Base-by-base conservation (phyloP, 2,888 invertebrate genomes). In the Poecilobothrus nobilitatus region DNA sequence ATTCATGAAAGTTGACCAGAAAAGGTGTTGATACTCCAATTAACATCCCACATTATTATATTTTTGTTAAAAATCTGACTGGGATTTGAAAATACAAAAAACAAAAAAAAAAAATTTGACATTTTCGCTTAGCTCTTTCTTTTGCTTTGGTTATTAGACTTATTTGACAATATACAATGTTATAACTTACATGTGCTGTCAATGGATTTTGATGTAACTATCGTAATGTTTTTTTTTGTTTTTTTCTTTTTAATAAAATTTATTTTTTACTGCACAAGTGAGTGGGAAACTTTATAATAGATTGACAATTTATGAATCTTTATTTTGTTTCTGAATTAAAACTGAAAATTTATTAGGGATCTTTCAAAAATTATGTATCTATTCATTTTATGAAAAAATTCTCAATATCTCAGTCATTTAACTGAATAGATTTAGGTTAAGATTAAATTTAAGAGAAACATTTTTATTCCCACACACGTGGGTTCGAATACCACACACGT, bases 11-110 rank as follows among this genome's bases (percentile, higher is more conserved):
- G 22, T 21, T 63, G 63, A 63, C 22, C 63, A 63, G 12, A 22
- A 63, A 63, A 63, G 22, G 21, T 63, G 63, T 63, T 63, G 22
- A 63, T 63, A 63, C 22, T 22, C 63, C 63, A 63, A 63, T 63
- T 63, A 63, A 63, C 63, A 63, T 63, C 63, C 63, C 63, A 63
- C 63, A 63, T 63, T 22, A 4, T 18, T 18, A 53, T 53, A 53
- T 53, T 3, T 53, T 53, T 53, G 12, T 53, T n/a, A 53, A 53
- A 53, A 41, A 41, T 41, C 41, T 27, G 27, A 18, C 53, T 53
- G 15, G 53, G 53, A 53, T 53, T 18, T 5, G 6, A 53, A n/a
- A 18, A 53, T 3, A 18, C 12, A n/a, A 53, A n/a, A 53, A 53
- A 53, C 12, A 53, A 53, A 18, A 53, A 53, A 15, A 53, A 37